A percentile compares a stretch with the other conserved stretches of the same genome.
Evolutionary conservation across 1,140 invertebrate genomes (phyloP).

Genomic region (Tetragnatha versicolor): DNA sequence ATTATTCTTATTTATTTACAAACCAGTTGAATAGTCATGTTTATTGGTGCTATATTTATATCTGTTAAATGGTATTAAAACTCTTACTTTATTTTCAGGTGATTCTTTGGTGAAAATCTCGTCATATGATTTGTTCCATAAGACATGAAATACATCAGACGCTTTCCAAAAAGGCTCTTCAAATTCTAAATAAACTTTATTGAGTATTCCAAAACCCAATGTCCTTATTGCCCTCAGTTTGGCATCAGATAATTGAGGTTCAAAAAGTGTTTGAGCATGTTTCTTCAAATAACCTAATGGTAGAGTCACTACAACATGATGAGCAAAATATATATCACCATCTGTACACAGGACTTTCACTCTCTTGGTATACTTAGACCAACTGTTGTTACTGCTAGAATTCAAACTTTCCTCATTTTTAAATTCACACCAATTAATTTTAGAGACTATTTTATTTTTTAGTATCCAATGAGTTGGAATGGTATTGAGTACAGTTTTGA

Average conservation of each 20-base stretch:
- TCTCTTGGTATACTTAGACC: neutral
- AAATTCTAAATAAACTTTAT: slow-evolving; percentile 94
- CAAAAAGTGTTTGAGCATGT: slow-evolving; percentile 76
- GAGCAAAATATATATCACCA: slow-evolving; percentile 76
- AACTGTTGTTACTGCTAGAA: neutral
- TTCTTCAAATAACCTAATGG: slow-evolving; percentile 91
- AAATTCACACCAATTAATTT: slow-evolving; percentile 63
- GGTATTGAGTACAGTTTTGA: slow-evolving; percentile 22
- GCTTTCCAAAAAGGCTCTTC: slow-evolving; percentile 84
- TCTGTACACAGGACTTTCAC: slow-evolving; percentile 69
- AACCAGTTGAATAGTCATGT: neutral
- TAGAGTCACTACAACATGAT: slow-evolving; percentile 90
- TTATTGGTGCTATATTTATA: neutral
- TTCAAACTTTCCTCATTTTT: neutral
- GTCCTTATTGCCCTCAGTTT: slow-evolving; percentile 84
- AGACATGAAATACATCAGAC: slow-evolving; percentile 71
- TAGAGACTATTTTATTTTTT: slow-evolving; percentile 49
- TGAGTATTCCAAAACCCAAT: slow-evolving; percentile 87
- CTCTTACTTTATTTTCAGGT: neutral
- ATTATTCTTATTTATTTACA: neutral
- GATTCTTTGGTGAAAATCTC: neutral
- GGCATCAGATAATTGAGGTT: slow-evolving; percentile 80
- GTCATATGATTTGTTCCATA: slow-evolving; percentile 59
- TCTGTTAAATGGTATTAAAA: neutral
- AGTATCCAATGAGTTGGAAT: slow-evolving; percentile 37